Percentiles rank a stretch among this genome's conserved stretches.
Conservation (phyloP, 1,140 invertebrate genomes). For the Apis dorsata region DNA sequence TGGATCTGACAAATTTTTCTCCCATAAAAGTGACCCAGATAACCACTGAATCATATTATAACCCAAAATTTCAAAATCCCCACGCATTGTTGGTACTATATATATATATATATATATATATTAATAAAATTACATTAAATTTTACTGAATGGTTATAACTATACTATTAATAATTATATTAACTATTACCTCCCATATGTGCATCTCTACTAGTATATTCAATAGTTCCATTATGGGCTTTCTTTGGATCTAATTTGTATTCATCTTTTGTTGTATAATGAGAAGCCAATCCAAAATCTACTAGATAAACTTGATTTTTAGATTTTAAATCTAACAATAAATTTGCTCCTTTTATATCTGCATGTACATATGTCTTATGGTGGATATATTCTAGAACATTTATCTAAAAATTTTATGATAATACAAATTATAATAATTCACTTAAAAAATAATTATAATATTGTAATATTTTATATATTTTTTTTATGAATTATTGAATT, state of each 20-base stretch:
- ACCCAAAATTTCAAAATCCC: constrained; percentile 94
- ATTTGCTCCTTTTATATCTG: constrained; percentile 96
- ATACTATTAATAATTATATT: constrained; percentile 60
- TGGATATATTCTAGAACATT: constrained; percentile 95
- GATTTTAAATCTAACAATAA: constrained; percentile 88
- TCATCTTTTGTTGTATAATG: constrained; percentile 86
- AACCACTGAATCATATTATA: constrained; percentile 97
- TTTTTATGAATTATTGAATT: constrained; percentile 8
- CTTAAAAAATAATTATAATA: too few species aligned
- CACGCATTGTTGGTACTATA: constrained; percentile 89
- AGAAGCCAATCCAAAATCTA: constrained; percentile 96
- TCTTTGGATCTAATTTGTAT: constrained; percentile 92
- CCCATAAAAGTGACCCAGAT: constrained; percentile 91
- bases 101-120: constrained; percentile 1
- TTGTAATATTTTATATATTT: neutral
- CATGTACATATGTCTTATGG: constrained; percentile 91
- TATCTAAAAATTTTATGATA: constrained; percentile 81
- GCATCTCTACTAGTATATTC: constrained; percentile 97
- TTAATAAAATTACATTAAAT: constrained; percentile 1
- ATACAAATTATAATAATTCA: constrained; percentile 25
- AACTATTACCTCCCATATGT: constrained; percentile 85
- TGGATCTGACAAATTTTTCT: constrained; percentile 83
- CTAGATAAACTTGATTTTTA: constrained; percentile 90
- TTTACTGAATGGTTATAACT: constrained; percentile 11
- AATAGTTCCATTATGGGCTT: constrained; percentile 96